Evolutionary conservation across 2,113 vertebrate genomes (phyloP).

Genomic region (Sialia sialis): DNA sequence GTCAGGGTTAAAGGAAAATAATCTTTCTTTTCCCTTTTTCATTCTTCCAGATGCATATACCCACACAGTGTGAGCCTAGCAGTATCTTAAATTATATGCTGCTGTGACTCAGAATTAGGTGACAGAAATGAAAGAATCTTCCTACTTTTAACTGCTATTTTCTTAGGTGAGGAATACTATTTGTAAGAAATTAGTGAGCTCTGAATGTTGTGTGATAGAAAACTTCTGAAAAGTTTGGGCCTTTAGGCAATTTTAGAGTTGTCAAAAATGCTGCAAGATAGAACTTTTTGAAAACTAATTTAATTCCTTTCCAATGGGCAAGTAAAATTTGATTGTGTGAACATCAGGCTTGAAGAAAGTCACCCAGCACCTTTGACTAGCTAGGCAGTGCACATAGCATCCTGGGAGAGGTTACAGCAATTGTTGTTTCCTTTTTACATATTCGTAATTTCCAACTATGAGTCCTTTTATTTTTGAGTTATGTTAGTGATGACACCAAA

Average conservation of each 20-base stretch:
- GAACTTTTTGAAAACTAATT: background rate
- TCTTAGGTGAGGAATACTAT: background rate
- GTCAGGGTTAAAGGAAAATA: constrained; percentile 27
- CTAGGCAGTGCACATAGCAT: background rate
- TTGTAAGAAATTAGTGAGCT: background rate
- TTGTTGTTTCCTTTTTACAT: background rate
- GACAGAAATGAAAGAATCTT: background rate
- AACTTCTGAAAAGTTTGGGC: background rate
- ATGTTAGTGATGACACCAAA: background rate
- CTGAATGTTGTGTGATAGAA: background rate
- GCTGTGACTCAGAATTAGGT: background rate
- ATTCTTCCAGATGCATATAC: background rate
- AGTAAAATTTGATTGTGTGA: background rate
- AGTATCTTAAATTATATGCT: background rate
- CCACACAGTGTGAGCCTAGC: background rate
- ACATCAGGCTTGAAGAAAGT: background rate
- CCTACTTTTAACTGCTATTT: background rate
- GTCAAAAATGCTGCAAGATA: background rate
- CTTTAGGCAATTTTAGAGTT: background rate
- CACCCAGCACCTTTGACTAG: background rate
- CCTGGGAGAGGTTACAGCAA: background rate
- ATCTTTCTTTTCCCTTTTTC: background rate
- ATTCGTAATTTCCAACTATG: background rate
- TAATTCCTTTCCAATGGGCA: background rate
- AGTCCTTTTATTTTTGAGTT: background rate